Percentiles rank a stretch among this genome's conserved stretches.
These are phyloP conservation scores for Rhynchopsitta pachyrhyncha DNA, from an alignment of 2,113 vertebrate genomes.

Conservation along the genomic window DNA sequence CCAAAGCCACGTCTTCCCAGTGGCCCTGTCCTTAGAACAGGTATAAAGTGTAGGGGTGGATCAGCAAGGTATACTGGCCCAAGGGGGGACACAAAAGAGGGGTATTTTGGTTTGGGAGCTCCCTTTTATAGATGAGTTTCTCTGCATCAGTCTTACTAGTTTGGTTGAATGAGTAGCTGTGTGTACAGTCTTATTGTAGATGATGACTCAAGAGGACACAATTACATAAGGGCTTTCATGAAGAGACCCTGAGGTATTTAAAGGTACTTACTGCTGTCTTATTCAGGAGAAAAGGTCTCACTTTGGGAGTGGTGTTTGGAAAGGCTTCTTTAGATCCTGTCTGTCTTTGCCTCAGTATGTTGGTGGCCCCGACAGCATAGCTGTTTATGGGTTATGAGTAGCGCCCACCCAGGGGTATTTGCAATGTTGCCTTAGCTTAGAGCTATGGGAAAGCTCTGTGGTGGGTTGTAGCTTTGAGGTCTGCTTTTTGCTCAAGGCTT, in stretches of 20 bases:
- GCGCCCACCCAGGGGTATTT: not conserved
- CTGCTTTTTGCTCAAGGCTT: not conserved
- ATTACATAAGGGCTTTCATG: not conserved
- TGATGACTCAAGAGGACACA: not conserved
- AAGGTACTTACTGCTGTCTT: not conserved
- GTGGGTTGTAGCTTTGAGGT: not conserved
- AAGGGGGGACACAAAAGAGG: not conserved
- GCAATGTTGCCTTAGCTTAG: not conserved
- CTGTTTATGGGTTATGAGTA: not conserved
- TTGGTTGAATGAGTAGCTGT: not conserved
- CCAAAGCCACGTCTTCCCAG: not conserved
- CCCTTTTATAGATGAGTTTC: not conserved
- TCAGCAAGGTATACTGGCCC: not conserved
- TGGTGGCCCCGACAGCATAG: not conserved
- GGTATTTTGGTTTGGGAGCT: not conserved
- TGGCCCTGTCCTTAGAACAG: not conserved
- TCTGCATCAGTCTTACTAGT: accelerated
- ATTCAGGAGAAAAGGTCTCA: not conserved
- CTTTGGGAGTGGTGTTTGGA: not conserved
- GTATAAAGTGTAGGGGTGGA: not conserved
- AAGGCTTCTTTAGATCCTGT: not conserved
- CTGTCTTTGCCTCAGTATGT: not conserved
- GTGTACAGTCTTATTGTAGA: not conserved
- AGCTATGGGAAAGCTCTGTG: not conserved
- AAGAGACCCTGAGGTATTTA: not conserved